Base-by-base conservation (phyloP, 1,140 invertebrate genomes). In the Neodiprion lecontei region DNA sequence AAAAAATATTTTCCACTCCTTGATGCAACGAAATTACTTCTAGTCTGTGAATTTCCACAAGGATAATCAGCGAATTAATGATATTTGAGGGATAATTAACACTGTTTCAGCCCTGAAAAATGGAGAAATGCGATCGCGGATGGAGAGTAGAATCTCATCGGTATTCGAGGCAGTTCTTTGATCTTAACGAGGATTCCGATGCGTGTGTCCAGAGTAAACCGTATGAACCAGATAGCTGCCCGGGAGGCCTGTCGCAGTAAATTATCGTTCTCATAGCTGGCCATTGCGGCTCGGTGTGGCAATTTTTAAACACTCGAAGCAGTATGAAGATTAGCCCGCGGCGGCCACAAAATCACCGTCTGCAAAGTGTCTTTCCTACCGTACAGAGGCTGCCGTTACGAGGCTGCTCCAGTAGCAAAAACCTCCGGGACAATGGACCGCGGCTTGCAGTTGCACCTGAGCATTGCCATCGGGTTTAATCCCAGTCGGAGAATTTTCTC, bases 251-350 rank as follows among this genome's bases (percentile, higher is more conserved):
- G 83, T 85, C 83, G 83, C 80, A 85, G 82, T 86, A 85, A 86
- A 85, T 86, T 85, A 85, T 86, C 82, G 82, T 85, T 85, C 85
- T 86, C 85, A 86, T 86, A 84, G 82, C 81, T 79, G 73, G 79
- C 17, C 17, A 74, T 75, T 77, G 75, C 79, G 82, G 9, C 9
- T 68, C 67, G 67, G 9, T 11, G 17, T 68, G 67, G 81, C 85
- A 80, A 86, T 85, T 83, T 85, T 81, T 79, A 81, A 81, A 80
- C 78, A 74, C 50, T 53, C 2, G 50, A 53, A n/a, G n/a, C 0
- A 21, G 17, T 21, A n/a, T 53, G 10, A n/a, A 53, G 10, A 53
- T 53, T 53, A 53, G 10, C 50, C 50, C 50, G 50, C 10, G 50
- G 10, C 50, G 50, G 50, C 50, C 50, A 53, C 50, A 53, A 53